A percentile compares a stretch with the other conserved stretches of the same genome.
These are phyloP conservation scores for Micronycteris hirsuta DNA, from an alignment of 2,113 vertebrate genomes.

Conservation along the genomic window DNA sequence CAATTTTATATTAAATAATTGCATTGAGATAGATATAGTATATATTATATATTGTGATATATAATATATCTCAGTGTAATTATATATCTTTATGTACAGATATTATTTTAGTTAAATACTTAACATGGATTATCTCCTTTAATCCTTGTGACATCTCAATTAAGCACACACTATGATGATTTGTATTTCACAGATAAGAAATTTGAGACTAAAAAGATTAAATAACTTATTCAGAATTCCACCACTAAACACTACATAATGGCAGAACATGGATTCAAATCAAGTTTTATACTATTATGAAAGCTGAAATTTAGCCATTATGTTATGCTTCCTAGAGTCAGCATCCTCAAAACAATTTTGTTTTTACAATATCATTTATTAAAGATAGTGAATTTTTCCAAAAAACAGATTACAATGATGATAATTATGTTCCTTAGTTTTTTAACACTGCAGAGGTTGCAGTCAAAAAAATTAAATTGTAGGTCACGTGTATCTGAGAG, in stretches of 20 bases:
- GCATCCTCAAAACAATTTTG: background rate
- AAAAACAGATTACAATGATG: background rate
- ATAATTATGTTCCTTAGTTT: background rate
- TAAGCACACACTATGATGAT: background rate
- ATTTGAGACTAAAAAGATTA: background rate
- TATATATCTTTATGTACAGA: background rate
- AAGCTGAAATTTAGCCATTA: background rate
- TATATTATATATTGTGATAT: too few species aligned
- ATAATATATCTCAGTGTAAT: too few species aligned
- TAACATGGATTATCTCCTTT: background rate
- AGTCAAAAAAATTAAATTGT: too few species aligned
- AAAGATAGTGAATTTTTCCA: background rate
- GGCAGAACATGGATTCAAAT: background rate
- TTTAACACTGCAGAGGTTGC: background rate
- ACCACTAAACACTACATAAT: background rate
- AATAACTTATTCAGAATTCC: background rate
- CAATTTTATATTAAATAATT: constrained; percentile 1
- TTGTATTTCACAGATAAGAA: constrained; percentile 12
- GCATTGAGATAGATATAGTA: too few species aligned
- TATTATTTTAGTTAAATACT: background rate
- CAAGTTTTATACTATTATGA: background rate
- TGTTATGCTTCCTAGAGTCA: background rate
- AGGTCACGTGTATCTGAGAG: too few species aligned
- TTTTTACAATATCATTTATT: background rate
- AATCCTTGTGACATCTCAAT: background rate